Evolutionary conservation across 2,113 vertebrate species (phyloP), one percentile per base, ranked within the genome.

Genomic region (Vulpes lagopus): DNA sequence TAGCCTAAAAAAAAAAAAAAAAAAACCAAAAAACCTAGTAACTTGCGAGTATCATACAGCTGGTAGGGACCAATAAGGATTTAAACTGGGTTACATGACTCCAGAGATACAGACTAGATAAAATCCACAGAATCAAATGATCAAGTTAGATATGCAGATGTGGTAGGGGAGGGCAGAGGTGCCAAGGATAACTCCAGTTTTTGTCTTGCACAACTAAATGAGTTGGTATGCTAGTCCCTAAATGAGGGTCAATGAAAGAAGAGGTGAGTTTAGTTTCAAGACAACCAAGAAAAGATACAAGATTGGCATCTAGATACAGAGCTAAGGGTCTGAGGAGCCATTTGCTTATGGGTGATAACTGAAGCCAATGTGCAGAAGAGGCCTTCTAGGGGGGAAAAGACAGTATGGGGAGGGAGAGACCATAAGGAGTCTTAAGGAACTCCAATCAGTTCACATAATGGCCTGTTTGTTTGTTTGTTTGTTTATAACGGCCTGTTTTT

Each of bases 181-280:
- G 5, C 84, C 38, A 89, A 76, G 25, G 32, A 38, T 25, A 73
- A 67, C 11, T 4, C 57, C 51, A 11, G 38, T 35, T 94, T 89
- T 2, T 5, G 32, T 43, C 17, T 23, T 89, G 12, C 11, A 91
- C 30, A 95, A 81, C 67, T 93, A 55, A 94, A 60, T 43, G 51
- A 84, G 51, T 0, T 27, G 64, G 20, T 92, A 25, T 43, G 25
- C 4, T 73, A 78, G 3, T 91, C 19, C 76, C 27, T 78, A 35
- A 92, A 81, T 76, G 43, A 81, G 30, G 35, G n/a, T 69, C 60
- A 89, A n/a, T 74, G n/a, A 89, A 94, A 65, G 74, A 85, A 90
- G 64, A 93, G 23, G 81, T 55, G 25, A 80, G 6, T 81, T 49
- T 84, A 64, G 25, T 60, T 85, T 64, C 25, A 80, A 88, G 55